A percentile compares a stretch with the other conserved stretches of the same genome.
These are phyloP conservation scores for Rhizoglyphus robini DNA, from an alignment of 1,140 invertebrate species.

Conservation along the genomic window DNA sequence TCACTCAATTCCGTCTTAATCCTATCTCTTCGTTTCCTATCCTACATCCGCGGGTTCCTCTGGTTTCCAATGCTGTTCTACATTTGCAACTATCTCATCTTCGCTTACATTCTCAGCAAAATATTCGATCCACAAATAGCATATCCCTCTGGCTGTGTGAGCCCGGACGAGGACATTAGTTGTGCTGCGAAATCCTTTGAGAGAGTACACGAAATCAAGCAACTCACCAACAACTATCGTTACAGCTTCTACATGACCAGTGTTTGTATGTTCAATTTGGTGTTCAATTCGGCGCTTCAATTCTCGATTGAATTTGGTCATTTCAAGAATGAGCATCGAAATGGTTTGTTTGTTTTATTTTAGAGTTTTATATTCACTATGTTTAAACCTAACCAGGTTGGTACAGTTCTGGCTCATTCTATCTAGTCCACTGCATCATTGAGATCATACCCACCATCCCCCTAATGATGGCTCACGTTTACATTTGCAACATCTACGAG, in stretches of 20 bases:
- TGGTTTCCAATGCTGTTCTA: not conserved
- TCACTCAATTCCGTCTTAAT: not conserved
- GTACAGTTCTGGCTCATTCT: not conserved
- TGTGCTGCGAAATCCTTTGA: not conserved
- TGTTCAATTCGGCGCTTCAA: not conserved
- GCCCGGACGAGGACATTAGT: not conserved
- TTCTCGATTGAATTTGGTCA: not conserved
- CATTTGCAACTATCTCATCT: not conserved
- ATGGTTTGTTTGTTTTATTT: constrained; percentile 7
- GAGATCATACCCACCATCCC: not conserved
- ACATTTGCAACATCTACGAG: not conserved
- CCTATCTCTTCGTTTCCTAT: not conserved
- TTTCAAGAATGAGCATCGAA: not conserved
- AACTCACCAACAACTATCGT: not conserved
- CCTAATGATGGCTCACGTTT: not conserved
- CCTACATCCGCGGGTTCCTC: not conserved
- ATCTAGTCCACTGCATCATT: not conserved
- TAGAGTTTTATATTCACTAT: not conserved
- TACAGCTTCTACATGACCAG: not conserved
- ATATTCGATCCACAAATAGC: not conserved
- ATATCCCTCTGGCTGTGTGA: not conserved
- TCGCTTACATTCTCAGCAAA: not conserved
- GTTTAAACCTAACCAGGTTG: not conserved
- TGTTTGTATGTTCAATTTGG: not conserved
- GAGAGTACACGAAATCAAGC: not conserved